Evolutionary conservation across 35 echinoderm and acorn worm genomes (phyloP).

Genomic region (Nesometra sesokonis): DNA sequence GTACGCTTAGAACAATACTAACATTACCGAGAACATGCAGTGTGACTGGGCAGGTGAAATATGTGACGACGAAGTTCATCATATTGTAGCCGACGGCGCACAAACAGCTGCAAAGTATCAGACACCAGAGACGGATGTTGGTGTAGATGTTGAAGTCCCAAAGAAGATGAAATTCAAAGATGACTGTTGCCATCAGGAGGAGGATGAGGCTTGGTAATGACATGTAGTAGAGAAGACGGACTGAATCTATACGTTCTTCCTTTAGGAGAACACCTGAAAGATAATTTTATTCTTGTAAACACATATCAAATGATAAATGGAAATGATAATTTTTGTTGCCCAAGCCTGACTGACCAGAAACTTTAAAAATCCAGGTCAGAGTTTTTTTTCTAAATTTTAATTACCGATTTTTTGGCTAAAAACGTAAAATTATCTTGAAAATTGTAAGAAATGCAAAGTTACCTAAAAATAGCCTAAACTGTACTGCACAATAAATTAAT

Average conservation of each 20-base stretch:
- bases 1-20: constrained; percentile 58
- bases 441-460: no score
- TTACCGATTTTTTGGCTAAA: no score
- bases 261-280: constrained; percentile 70
- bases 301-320: background rate
- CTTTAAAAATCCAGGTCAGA: no score
- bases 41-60: constrained; percentile 80
- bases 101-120: constrained; percentile 59
- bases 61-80: constrained; percentile 89
- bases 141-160: constrained; percentile 25
- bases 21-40: constrained; percentile 84
- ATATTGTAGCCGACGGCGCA: constrained; percentile 97
- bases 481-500: no score
- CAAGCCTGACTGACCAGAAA: no score
- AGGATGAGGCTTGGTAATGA: constrained; percentile 76
- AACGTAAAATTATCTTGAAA: no score
- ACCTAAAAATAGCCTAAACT: no score
- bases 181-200: constrained; percentile 32
- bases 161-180: constrained; percentile 65
- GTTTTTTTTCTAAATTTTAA: no score
- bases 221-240: constrained; percentile 90
- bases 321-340: no score
- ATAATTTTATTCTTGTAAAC: no score
- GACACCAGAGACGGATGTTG: constrained; percentile 24
- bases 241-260: constrained; percentile 78